Conservation (phyloP, 2,888 invertebrate genomes). For the Ligdia adustata region DNA sequence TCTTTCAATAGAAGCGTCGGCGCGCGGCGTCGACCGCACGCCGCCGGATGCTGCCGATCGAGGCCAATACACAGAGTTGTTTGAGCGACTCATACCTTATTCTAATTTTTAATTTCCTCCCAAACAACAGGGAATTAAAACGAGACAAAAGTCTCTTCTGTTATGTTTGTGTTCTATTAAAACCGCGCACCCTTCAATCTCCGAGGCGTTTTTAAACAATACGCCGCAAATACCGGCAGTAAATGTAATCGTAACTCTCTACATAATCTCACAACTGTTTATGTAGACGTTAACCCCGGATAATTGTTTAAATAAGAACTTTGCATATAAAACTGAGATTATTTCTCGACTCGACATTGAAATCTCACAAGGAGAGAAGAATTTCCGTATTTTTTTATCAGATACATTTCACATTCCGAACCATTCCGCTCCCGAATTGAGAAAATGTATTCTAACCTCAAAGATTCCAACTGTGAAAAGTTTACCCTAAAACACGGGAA, state of each 20-base stretch:
- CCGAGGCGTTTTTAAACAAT: too few species aligned
- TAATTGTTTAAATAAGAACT: constrained; percentile 15
- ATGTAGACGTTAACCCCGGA: constrained; percentile 4
- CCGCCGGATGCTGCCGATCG: constrained; percentile 21
- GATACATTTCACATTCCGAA: too few species aligned
- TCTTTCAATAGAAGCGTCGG: constrained; percentile 26
- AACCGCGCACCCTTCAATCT: constrained; percentile 4
- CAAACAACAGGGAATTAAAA: constrained; percentile 12
- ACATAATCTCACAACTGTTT: neutral
- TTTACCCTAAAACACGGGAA: constrained; percentile 47
- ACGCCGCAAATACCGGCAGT: too few species aligned
- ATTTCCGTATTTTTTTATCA: too few species aligned
- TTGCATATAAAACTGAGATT: constrained; percentile 11
- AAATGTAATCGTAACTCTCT: too few species aligned
- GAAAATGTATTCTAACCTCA: too few species aligned
- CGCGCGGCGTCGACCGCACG: too few species aligned
- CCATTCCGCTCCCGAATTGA: too few species aligned
- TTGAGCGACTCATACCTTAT: constrained; percentile 17
- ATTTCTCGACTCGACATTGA: too few species aligned
- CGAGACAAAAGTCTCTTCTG: constrained; percentile 1
- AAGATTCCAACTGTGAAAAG: constrained; percentile 45
- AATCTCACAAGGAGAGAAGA: too few species aligned
- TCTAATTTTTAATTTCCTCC: constrained; percentile 23
- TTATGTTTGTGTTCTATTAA: neutral
- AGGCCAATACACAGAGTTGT: constrained; percentile 28